Conservation (phyloP, 2,113 vertebrate species). For the Dryoscopus gambensis region DNA sequence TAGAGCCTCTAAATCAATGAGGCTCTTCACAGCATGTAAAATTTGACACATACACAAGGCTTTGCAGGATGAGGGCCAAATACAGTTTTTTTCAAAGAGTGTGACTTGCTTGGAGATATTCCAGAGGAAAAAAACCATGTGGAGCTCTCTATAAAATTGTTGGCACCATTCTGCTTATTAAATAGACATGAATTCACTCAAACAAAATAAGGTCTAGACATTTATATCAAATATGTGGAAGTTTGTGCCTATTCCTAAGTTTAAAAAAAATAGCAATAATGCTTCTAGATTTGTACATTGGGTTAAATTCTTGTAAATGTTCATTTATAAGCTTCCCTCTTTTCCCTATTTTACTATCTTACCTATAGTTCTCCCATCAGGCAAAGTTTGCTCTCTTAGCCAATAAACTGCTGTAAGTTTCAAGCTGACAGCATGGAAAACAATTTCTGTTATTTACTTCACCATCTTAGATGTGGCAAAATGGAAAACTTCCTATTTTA, state of each 20-base stretch:
- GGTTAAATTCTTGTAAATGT: neutral
- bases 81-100: neutral
- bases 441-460: neutral
- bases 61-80: conserved; percentile 9
- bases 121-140: neutral
- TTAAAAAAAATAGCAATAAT: neutral
- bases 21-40: conserved; percentile 1
- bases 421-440: neutral
- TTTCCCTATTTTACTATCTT: neutral
- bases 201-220: conserved; percentile 32
- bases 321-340: neutral
- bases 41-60: neutral
- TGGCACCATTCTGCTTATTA: conserved; percentile 18
- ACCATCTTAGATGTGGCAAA: neutral
- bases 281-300: neutral
- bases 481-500: neutral
- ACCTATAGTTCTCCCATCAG: neutral
- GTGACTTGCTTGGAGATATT: conserved; percentile 40
- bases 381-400: neutral
- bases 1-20: neutral
- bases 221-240: neutral
- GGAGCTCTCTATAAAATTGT: conserved; percentile 9
- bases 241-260: neutral
- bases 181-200: neutral
- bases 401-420: neutral